Evolutionary conservation across 2,113 vertebrate genomes (phyloP).

Genomic region (Donacobius atricapilla): DNA sequence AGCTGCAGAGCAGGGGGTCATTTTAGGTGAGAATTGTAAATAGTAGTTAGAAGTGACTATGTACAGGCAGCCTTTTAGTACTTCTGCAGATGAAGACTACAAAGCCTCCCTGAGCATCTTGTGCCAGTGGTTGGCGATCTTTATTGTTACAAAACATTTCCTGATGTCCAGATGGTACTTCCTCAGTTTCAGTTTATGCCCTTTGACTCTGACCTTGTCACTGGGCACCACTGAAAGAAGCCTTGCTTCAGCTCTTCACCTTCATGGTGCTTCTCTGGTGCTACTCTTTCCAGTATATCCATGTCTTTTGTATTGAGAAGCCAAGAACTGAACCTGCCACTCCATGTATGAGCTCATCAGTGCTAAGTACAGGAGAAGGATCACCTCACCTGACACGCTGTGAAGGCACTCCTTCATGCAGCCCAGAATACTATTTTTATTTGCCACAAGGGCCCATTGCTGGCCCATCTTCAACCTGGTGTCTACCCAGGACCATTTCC

Average conservation of each 20-base stretch:
- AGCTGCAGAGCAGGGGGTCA: not conserved
- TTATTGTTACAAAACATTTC: not conserved
- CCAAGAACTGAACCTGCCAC: not conserved
- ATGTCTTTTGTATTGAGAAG: not conserved
- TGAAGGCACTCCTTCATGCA: not conserved
- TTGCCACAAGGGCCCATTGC: not conserved
- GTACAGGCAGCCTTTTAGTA: not conserved
- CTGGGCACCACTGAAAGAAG: not conserved
- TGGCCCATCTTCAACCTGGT: not conserved
- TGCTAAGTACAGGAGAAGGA: not conserved
- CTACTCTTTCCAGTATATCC: not conserved
- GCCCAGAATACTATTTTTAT: not conserved
- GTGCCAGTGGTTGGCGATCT: not conserved
- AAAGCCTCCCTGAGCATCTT: not conserved
- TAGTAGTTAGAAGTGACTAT: not conserved
- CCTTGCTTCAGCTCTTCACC: not conserved
- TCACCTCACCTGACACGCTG: accelerated
- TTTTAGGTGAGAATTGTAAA: not conserved
- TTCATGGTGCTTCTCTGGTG: not conserved
- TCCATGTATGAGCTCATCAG: not conserved
- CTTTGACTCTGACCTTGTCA: not conserved
- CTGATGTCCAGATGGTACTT: not conserved
- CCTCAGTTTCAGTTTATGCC: not conserved
- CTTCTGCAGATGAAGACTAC: not conserved
- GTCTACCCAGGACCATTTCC: not conserved